phyloP scores from a whole-genome alignment of 2,797 vertebrate genomes.

The Malacoraja senta region DNA sequence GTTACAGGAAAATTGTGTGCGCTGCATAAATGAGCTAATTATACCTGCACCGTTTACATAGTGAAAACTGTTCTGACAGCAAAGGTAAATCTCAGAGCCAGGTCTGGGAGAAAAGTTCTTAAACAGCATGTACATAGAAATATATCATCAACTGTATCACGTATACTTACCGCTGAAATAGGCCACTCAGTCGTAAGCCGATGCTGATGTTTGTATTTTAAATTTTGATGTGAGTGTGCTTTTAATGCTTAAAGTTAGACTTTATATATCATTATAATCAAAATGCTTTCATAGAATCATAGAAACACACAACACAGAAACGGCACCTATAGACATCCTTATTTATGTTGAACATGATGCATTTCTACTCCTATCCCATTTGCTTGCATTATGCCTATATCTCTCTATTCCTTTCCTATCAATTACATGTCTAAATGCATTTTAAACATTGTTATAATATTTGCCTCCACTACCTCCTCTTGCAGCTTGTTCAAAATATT shows the following conservation, averaged over 20 bases:
- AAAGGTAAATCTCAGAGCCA: slow-evolving; percentile 16
- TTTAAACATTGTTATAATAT: no score
- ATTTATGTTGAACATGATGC: no score
- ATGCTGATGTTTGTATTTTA: neutral
- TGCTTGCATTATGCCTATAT: no score
- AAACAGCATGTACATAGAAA: neutral
- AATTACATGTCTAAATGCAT: no score
- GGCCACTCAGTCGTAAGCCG: neutral
- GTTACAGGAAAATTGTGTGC: slow-evolving; percentile 16
- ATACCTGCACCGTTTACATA: neutral
- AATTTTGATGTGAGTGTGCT: neutral
- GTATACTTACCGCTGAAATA: neutral
- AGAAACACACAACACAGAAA: no score
- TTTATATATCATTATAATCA: neutral
- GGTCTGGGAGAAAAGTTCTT: neutral
- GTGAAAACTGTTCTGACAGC: neutral
- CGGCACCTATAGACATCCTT: no score
- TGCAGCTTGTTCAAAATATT: no score
- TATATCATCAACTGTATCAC: neutral
- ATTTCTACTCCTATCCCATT: no score
- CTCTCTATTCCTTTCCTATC: no score
- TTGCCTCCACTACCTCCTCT: no score
- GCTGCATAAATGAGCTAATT: slow-evolving; percentile 27
- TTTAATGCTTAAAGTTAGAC: neutral
- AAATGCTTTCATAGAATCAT: no score